Conservation (phyloP, 64 coral and sea anemone genomes). For the Stichodactyla helianthus region DNA sequence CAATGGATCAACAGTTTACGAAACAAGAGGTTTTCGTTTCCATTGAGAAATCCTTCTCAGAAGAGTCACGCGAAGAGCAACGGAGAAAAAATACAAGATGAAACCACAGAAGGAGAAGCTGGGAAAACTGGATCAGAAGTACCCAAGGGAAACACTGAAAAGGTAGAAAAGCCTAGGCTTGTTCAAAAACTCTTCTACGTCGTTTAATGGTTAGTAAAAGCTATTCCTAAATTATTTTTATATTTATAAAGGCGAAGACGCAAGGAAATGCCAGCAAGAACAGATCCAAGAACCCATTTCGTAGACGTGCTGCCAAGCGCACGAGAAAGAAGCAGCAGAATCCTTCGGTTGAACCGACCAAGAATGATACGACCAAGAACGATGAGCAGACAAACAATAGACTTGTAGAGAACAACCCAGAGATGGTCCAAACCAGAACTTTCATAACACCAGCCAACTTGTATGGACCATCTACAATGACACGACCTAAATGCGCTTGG, state of each 20-base stretch:
- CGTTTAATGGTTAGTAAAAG: too few relatives aligned
- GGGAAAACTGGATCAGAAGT: too few relatives aligned
- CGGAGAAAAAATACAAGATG: too few relatives aligned
- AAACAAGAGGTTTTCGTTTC: too few relatives aligned
- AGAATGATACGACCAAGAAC: not conserved
- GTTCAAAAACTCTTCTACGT: too few relatives aligned
- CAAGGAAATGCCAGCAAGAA: not conserved
- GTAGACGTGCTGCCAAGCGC: not conserved
- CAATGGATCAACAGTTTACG: too few relatives aligned
- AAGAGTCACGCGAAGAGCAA: too few relatives aligned
- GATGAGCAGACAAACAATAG: not conserved
- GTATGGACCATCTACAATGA: not conserved
- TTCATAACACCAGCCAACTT: not conserved
- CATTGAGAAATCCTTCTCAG: too few relatives aligned
- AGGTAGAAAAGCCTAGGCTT: too few relatives aligned
- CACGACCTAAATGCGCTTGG: not conserved
- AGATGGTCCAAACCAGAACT: not conserved
- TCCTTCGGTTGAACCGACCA: not conserved
- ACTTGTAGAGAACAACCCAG: constrained; percentile 2
- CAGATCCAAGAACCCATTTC: not conserved
- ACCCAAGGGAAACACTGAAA: too few relatives aligned
- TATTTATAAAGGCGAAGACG: not conserved
- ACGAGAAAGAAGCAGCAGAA: not conserved
- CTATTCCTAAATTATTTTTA: too few relatives aligned
- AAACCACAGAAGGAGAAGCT: too few relatives aligned